These are phyloP conservation scores for Meleagris gallopavo DNA, from an alignment of 2,113 vertebrate species.

Conservation along the genomic window DNA sequence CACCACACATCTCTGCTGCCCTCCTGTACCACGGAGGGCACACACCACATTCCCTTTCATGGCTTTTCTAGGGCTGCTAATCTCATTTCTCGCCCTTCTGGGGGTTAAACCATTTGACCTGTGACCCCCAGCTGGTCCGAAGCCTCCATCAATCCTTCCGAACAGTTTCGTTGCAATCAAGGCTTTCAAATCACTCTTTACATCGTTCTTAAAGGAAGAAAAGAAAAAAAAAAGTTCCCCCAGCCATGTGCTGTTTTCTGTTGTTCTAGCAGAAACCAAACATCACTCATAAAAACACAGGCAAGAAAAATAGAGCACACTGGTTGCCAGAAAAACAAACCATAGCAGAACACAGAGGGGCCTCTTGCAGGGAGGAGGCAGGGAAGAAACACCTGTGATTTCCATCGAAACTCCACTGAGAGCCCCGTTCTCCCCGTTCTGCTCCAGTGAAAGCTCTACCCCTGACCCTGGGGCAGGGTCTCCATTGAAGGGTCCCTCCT, in stretches of 20 bases:
- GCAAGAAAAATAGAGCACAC: conserved; percentile 57
- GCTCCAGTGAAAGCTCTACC: conserved; percentile 52
- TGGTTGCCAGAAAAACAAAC: conserved; percentile 61
- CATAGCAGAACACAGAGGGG: conserved; percentile 65
- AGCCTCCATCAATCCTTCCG: conserved; percentile 61
- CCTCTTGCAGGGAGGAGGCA: conserved; percentile 76
- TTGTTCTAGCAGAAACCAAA: conserved; percentile 75
- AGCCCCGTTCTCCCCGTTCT: conserved; percentile 28
- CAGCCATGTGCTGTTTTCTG: conserved; percentile 56
- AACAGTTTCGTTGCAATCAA: conserved; percentile 37
- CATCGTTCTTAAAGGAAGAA: conserved; percentile 50
- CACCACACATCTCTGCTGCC: accelerated
- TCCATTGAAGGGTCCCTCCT: conserved; percentile 20
- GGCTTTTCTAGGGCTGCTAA: conserved; percentile 36
- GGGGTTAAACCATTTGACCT: conserved; percentile 59
- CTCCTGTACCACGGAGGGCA: not conserved
- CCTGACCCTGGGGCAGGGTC: conserved; percentile 51
- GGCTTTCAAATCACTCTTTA: conserved; percentile 56
- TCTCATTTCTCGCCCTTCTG: conserved; percentile 42
- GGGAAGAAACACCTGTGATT: conserved; percentile 80
- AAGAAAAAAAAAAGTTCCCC: not conserved
- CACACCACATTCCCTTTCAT: not conserved
- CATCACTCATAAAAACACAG: conserved; percentile 69
- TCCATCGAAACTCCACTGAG: conserved; percentile 75
- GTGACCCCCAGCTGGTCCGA: conserved; percentile 36